Evolutionary conservation across 2,888 invertebrate species (phyloP), one percentile per base, ranked within the genome.

Genomic region (Eristalis arbustorum): DNA sequence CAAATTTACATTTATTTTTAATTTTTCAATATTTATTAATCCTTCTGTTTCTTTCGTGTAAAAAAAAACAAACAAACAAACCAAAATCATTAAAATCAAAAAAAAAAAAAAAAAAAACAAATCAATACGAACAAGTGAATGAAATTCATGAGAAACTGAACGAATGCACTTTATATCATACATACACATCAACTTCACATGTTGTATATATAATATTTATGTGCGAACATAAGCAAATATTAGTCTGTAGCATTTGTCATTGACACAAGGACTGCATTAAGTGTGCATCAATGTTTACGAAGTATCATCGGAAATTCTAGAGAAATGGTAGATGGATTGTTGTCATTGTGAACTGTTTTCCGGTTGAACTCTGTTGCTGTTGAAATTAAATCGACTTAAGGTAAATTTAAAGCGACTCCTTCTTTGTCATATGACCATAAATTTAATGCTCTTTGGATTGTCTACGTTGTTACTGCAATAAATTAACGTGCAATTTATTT

Each of bases 161-260:
- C 66, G 31, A 84, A 71, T 69, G 84, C 79, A 88, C 82, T 87
- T 78, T 69, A 81, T 84, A 88, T 83, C 80, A 88, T 83, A 84
- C 88, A 88, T 88, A 82, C 88, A 82, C 83, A 78, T 84, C 40
- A 71, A 72, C 13, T 18, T 64, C 73, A 84, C 63, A 77, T 74
- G 84, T 78, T 88, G 88, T 88, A 88, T 88, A 83, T 87, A 88
- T 82, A 88, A 77, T 80, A 88, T 88, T 56, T 69, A 88, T 88
- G 83, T 88, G 88, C 82, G 76, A 62, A 64, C 25, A 69, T 31
- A 59, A 34, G 42, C 31, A 56, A 31, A 63, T 18, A 34, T 5
- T 18, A 31, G 31, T 34, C 22, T n/a, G 14, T 28, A 18, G 37
- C 67, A 67, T 56, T n/a, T 59, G 67, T 18, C 8, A 23, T 37